Conservation (phyloP, 1,140 invertebrate genomes). For the Laupala kohalensis region DNA sequence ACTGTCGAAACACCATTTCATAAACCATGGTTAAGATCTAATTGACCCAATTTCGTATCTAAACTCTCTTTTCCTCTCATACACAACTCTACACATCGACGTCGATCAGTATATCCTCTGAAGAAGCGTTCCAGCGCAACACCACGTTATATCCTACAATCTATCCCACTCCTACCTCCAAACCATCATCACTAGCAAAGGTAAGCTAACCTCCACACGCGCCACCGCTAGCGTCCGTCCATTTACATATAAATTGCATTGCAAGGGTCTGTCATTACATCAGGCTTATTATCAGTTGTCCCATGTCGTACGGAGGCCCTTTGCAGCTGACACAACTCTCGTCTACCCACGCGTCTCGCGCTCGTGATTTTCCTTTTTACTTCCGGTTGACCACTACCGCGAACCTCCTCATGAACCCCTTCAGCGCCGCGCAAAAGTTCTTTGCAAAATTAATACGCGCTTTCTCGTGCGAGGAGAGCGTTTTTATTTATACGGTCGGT, state of each 20-base stretch:
- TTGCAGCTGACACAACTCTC: background rate
- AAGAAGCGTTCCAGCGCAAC: background rate
- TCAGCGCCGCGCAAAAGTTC: background rate
- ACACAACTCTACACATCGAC: too few species aligned
- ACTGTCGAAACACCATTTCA: too few species aligned
- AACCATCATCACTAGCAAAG: background rate
- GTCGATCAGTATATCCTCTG: background rate
- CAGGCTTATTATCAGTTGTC: background rate
- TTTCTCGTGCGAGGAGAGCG: background rate
- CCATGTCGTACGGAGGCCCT: background rate
- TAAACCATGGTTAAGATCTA: too few species aligned
- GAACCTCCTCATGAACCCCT: background rate
- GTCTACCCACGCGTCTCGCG: too few species aligned
- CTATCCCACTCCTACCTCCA: background rate
- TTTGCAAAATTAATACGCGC: background rate
- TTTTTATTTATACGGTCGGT: background rate
- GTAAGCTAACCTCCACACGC: background rate
- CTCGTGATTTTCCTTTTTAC: too few species aligned
- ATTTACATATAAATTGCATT: background rate
- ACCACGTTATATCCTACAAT: background rate
- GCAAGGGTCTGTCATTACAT: background rate
- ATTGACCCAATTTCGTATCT: too few species aligned
- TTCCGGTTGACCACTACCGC: background rate
- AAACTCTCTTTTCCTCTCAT: too few species aligned
- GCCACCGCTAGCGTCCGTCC: too few species aligned